Evolutionary conservation across 2,797 vertebrate genomes (phyloP).

Genomic region (Tenualosa thibaudeaui): DNA sequence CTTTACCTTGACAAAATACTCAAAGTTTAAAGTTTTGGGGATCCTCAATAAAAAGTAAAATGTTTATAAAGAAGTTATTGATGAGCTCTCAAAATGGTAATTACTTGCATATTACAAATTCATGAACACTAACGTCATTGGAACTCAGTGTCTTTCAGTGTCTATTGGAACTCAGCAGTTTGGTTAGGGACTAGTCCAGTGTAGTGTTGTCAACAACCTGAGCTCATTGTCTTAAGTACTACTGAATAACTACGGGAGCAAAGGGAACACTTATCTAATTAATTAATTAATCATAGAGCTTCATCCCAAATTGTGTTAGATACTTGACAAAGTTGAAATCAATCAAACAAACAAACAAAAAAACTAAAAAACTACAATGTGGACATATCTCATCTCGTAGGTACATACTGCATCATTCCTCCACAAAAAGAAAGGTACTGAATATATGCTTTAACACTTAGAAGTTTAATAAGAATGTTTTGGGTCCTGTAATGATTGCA

Average conservation of each 20-base stretch:
- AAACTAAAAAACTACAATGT: not conserved
- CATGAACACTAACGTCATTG: not conserved
- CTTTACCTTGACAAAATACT: not conserved
- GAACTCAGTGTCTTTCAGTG: too few species aligned
- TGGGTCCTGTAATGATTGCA: constrained; percentile 35
- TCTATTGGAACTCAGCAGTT: too few species aligned
- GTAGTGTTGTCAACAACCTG: too few species aligned
- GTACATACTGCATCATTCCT: too few species aligned
- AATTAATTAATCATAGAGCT: not conserved
- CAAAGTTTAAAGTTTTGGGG: not conserved
- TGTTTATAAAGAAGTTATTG: not conserved
- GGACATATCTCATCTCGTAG: too few species aligned
- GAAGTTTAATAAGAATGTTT: constrained; percentile 27
- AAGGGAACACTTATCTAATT: not conserved
- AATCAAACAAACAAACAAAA: not conserved
- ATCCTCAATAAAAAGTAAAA: not conserved
- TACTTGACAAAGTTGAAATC: not conserved
- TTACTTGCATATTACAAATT: not conserved
- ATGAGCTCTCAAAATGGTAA: not conserved
- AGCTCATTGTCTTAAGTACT: too few species aligned
- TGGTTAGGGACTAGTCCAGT: too few species aligned
- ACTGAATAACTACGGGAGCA: not conserved
- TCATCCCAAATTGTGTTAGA: not conserved
- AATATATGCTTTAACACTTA: not conserved
- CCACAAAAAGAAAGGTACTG: too few species aligned